Evolutionary conservation across 2,113 vertebrate genomes (phyloP).

Genomic region (Coracopsis vasa): DNA sequence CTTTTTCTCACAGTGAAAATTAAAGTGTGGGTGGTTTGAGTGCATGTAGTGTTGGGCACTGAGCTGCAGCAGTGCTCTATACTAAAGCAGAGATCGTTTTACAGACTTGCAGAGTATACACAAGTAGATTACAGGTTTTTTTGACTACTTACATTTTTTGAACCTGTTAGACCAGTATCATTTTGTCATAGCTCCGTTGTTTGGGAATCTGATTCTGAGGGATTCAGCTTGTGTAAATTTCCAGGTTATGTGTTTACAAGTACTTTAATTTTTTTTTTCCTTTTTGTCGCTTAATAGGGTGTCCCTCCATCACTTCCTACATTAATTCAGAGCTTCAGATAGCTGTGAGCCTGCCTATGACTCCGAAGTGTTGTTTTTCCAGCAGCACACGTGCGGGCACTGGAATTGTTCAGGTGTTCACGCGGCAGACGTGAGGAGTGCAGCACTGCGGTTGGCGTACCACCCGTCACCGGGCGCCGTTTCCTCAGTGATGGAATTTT

Average conservation of each 20-base stretch:
- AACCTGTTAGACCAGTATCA: not conserved
- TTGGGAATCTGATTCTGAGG: not conserved
- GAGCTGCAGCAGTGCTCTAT: not conserved
- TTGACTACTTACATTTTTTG: not conserved
- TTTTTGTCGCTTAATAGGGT: accelerated
- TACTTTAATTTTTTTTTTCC: not conserved
- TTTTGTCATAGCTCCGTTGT: not conserved
- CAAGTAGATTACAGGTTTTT: not conserved
- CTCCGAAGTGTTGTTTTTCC: not conserved
- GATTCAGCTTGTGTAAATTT: not conserved
- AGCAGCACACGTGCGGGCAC: accelerated
- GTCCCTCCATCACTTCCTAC: not conserved
- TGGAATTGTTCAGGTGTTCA: not conserved
- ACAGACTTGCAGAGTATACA: accelerated
- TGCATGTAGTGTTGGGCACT: accelerated
- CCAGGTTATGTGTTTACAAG: not conserved
- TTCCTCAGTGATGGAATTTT: too few relatives aligned
- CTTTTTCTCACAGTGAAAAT: not conserved
- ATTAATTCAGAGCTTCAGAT: not conserved
- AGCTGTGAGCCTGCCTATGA: not conserved
- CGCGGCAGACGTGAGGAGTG: not conserved
- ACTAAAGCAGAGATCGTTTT: not conserved
- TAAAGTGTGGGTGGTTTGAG: not conserved
- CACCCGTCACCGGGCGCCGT: too few relatives aligned
- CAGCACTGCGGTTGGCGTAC: not conserved